These are phyloP conservation scores for Polydrusus tereticollis DNA, from an alignment of 2,888 invertebrate genomes.

Conservation along the genomic window DNA sequence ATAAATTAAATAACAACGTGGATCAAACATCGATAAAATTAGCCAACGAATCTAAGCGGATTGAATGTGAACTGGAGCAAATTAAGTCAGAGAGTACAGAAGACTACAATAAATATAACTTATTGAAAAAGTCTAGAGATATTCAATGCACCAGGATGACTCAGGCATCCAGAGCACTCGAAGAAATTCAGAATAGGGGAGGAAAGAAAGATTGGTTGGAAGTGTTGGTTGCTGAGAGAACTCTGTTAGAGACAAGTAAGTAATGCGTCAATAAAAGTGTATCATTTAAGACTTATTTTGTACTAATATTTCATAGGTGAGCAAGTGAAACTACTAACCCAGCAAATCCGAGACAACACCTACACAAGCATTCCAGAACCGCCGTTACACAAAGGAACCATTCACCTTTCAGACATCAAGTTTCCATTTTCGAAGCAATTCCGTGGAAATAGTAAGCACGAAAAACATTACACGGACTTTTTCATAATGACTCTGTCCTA, in stretches of 20 bases:
- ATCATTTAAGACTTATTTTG: background rate
- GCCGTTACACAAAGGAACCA: conserved; percentile 41
- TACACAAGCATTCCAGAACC: conserved; percentile 36
- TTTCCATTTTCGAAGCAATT: conserved; percentile 50
- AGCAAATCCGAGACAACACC: conserved; percentile 50
- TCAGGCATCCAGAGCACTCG: conserved; percentile 59
- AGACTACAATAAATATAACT: conserved; percentile 11
- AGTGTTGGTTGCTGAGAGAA: conserved; percentile 58
- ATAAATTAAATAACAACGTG: background rate
- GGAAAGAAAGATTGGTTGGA: conserved; percentile 51
- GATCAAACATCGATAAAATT: background rate
- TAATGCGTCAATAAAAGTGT: too few relatives aligned
- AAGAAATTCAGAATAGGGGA: conserved; percentile 51
- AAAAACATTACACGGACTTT: conserved; percentile 59
- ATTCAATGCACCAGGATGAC: conserved; percentile 59
- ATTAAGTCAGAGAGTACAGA: background rate
- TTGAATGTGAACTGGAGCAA: background rate
- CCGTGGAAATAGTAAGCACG: background rate
- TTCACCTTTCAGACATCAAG: conserved; percentile 54
- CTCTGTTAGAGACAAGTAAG: conserved; percentile 60
- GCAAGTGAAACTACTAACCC: conserved; percentile 47
- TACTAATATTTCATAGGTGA: conserved; percentile 45
- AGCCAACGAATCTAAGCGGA: background rate
- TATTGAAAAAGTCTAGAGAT: conserved; percentile 53
- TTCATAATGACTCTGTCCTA: conserved; percentile 62